Base-by-base conservation (phyloP, 2,797 vertebrate genomes). In the Poeciliopsis paucimaculata region DNA sequence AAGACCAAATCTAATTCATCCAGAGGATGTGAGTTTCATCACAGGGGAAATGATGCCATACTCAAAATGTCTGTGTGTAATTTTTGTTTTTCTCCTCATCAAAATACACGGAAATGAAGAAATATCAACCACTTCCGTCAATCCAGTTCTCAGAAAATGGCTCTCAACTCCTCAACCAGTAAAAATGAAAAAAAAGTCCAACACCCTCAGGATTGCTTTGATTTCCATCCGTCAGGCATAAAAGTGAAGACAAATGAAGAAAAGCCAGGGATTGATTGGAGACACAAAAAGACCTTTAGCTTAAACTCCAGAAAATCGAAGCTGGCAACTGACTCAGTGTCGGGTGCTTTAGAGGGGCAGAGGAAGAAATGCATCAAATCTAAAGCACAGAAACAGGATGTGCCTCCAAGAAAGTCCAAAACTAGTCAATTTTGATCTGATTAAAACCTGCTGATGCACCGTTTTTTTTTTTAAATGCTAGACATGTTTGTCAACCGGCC, bases 271-370 rank as follows among this genome's bases (percentile, higher is more conserved):
- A 73, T 60, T 68, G 75, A 83, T 45, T 34, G 23, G 75, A 71
- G 53, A 84, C 43, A 45, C 12, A 74, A 73, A 78, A 10, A 84
- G 43, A 72, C 72, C 68, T 39, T 0, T 3, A 81, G 77, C 68
- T 71, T 75, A 73, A 88, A 79, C 53, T 78, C 72, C 77, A 73
- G 73, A 72, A 74, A 81, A 86, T 84, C 78, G 36, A 87, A 77
- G 62, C 41, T 86, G 79, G 43, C 79, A 77, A 71, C 70, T 31
- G 57, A 71, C 77, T 45, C 36, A 43, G 13, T 23, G 66, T 34
- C n/a, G 4, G 0, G 13, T 34, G 41, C 73, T 72, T 47, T 57
- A 1, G n/a, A 72, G 70, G 73, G 0, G 23, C 3, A n/a, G n/a
- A 15, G 34, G 51, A 31, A 78, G 72, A 47, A 72, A 68, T 28